Conservation (phyloP, 2,888 invertebrate species). For the Leptinotarsa juncta region DNA sequence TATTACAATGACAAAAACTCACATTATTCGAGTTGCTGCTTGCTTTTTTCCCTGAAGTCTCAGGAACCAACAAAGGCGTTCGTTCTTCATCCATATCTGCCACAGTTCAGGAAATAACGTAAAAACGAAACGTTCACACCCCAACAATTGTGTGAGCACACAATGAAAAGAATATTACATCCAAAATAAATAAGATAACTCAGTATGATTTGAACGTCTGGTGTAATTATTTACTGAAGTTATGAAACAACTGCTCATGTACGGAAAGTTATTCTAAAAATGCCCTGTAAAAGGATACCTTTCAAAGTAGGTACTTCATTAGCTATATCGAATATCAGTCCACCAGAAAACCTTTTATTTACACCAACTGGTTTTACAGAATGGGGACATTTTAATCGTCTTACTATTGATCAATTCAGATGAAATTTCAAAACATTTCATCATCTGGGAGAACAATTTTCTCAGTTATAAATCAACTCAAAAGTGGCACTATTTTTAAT, state of each 20-base stretch:
- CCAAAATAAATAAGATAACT: conserved; percentile 23
- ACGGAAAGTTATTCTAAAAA: conserved; percentile 23
- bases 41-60: background rate
- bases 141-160: background rate
- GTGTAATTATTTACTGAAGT: conserved; percentile 22
- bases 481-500: no score
- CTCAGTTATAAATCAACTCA: no score
- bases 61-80: conserved; percentile 21
- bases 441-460: no score
- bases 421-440: no score
- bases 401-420: no score
- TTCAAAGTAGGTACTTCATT: conserved; percentile 30
- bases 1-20: conserved; percentile 22
- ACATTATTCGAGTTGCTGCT: conserved; percentile 25
- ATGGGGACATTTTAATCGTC: no score
- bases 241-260: conserved; percentile 20
- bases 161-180: background rate
- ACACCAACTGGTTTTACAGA: conserved; percentile 28
- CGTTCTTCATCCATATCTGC: conserved; percentile 28
- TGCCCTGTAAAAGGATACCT: conserved; percentile 28
- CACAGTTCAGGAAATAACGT: background rate
- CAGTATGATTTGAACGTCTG: conserved; percentile 5
- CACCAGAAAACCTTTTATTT: conserved; percentile 22
- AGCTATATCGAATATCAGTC: conserved; percentile 29
- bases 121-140: background rate